Evolutionary conservation across 2,888 invertebrate species (phyloP).

Genomic region (Pyrgus malvae): DNA sequence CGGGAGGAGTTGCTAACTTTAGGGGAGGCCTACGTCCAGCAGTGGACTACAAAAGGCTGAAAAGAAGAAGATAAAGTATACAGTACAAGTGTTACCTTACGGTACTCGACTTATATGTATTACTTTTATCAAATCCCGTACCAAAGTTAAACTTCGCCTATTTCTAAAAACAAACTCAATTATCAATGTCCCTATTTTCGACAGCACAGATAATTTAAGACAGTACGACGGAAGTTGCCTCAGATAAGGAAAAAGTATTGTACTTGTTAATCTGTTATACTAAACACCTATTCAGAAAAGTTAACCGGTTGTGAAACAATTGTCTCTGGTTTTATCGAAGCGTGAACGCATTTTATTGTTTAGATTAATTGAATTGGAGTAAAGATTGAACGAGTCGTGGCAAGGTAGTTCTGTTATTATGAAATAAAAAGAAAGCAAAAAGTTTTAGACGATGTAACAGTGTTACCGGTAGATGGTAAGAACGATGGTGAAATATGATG

Average conservation of each 20-base stretch:
- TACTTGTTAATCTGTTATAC: constrained; percentile 19
- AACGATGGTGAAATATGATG: neutral
- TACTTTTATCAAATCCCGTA: too few species aligned
- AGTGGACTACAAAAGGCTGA: too few species aligned
- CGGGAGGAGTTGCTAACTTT: too few species aligned
- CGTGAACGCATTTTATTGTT: constrained; percentile 22
- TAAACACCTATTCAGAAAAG: constrained; percentile 26
- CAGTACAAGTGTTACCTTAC: too few species aligned
- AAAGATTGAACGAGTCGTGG: neutral
- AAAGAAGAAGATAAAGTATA: too few species aligned
- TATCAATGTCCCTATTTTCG: constrained; percentile 25
- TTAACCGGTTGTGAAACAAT: constrained; percentile 20
- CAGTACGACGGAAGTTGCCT: constrained; percentile 18
- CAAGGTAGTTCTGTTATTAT: neutral
- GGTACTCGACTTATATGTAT: too few species aligned
- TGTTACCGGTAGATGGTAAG: neutral
- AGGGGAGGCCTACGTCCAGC: too few species aligned
- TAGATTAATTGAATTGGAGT: constrained; percentile 24
- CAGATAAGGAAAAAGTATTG: constrained; percentile 24
- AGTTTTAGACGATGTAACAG: neutral
- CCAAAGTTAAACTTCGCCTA: neutral
- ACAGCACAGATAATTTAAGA: constrained; percentile 23
- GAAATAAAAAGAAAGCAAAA: neutral
- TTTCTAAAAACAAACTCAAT: constrained; percentile 18
- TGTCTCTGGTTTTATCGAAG: constrained; percentile 16